Conservation (phyloP, 2,113 vertebrate species). For the Hemicordylus capensis region DNA sequence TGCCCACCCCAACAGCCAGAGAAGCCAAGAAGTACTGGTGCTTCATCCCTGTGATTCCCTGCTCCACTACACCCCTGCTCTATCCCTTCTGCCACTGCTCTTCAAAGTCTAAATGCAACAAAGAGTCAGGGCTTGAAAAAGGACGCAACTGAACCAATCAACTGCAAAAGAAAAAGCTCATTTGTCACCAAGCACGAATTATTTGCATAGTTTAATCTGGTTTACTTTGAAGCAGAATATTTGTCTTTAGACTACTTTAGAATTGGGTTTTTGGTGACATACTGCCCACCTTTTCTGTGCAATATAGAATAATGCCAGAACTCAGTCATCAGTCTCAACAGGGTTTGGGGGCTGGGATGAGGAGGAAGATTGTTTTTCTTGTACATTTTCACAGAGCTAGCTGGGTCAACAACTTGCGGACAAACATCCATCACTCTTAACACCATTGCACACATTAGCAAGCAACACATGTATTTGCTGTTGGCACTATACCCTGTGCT, state of each 20-base stretch:
- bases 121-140: not conserved
- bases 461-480: not conserved
- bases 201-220: not conserved
- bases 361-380: not conserved
- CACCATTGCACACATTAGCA: not conserved
- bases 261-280: not conserved
- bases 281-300: not conserved
- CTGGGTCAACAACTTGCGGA: too few relatives aligned
- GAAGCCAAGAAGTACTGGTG: too few relatives aligned
- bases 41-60: too few relatives aligned
- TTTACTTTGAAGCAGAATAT: not conserved
- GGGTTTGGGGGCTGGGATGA: too few relatives aligned
- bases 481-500: constrained; percentile 15
- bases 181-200: not conserved
- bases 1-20: too few relatives aligned
- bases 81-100: not conserved
- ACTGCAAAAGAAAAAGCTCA: not conserved
- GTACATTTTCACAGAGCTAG: too few relatives aligned
- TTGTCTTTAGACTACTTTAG: too few relatives aligned
- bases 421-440: not conserved
- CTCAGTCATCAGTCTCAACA: not conserved
- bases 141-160: not conserved
- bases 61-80: too few relatives aligned
- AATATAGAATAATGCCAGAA: not conserved
- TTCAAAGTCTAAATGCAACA: not conserved